Percentiles rank a stretch among this genome's conserved stretches.
phyloP scores from a whole-genome alignment of 2,113 vertebrate genomes.

The Semnornis frantzii region DNA sequence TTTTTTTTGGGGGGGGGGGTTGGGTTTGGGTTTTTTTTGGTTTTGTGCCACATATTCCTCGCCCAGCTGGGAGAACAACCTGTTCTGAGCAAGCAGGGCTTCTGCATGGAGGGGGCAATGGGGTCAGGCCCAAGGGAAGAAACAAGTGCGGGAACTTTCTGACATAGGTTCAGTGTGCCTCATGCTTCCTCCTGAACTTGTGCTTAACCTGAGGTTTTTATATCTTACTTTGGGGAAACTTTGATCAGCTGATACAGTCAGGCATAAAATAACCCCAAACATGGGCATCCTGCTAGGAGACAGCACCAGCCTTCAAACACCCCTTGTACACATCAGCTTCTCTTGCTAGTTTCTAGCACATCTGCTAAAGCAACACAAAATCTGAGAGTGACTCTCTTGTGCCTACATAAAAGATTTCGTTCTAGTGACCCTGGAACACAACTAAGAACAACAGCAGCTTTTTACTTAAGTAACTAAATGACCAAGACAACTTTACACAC shows the following conservation, averaged over 20 bases:
- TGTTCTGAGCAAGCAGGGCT: slow-evolving; percentile 48
- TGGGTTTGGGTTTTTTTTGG: too few relatives aligned
- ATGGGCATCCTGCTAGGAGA: slow-evolving; percentile 6
- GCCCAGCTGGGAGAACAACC: not conserved
- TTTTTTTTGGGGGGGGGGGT: too few relatives aligned
- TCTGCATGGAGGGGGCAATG: not conserved
- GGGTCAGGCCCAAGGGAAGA: slow-evolving; percentile 1
- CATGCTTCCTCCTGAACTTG: not conserved
- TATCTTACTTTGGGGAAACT: slow-evolving; percentile 17
- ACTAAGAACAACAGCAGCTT: not conserved
- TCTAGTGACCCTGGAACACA: not conserved
- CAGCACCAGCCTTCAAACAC: not conserved
- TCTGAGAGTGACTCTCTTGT: not conserved
- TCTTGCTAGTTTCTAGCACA: not conserved
- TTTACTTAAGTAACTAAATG: not conserved
- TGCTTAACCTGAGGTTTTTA: slow-evolving; percentile 37
- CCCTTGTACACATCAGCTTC: not conserved
- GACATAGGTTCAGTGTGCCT: not conserved
- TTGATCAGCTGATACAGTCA: not conserved
- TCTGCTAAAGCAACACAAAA: not conserved
- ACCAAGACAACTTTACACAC: not conserved
- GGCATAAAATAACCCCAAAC: slow-evolving; percentile 26
- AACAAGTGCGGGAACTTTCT: not conserved
- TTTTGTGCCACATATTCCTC: not conserved
- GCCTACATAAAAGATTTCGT: not conserved